Evolutionary conservation across 2,888 invertebrate species (phyloP).

Genomic region (Dryobota labecula): DNA sequence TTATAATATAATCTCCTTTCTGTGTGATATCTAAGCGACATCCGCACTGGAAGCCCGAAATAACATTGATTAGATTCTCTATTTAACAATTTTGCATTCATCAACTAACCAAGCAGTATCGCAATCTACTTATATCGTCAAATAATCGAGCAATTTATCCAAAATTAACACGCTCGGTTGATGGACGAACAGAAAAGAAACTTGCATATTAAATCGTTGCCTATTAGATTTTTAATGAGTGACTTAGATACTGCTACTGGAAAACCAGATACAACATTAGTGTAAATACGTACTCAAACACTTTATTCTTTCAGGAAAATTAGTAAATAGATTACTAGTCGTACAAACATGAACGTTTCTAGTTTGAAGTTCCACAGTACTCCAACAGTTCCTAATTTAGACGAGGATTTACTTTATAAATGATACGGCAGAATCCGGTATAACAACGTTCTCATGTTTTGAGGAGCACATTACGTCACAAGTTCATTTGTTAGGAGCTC

Average conservation of each 20-base stretch:
- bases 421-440: conserved; percentile 25
- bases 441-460: conserved; percentile 48
- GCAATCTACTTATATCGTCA: neutral
- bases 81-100: neutral
- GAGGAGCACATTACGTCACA: conserved; percentile 40
- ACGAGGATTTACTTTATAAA: conserved; percentile 42
- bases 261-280: neutral
- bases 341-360: neutral
- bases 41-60: too few relatives aligned
- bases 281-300: neutral
- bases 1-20: too few relatives aligned
- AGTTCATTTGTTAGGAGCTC: conserved; percentile 53
- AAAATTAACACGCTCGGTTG: too few relatives aligned
- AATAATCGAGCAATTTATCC: neutral
- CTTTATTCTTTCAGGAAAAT: neutral
- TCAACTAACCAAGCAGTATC: neutral
- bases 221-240: neutral
- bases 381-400: conserved; percentile 38
- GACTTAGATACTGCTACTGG: neutral
- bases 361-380: neutral
- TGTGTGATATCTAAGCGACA: too few relatives aligned
- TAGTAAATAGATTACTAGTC: neutral
- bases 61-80: neutral
- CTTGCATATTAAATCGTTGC: neutral
- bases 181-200: neutral